Conservation (phyloP, 1,140 invertebrate species). For the Euwallacea similis region DNA sequence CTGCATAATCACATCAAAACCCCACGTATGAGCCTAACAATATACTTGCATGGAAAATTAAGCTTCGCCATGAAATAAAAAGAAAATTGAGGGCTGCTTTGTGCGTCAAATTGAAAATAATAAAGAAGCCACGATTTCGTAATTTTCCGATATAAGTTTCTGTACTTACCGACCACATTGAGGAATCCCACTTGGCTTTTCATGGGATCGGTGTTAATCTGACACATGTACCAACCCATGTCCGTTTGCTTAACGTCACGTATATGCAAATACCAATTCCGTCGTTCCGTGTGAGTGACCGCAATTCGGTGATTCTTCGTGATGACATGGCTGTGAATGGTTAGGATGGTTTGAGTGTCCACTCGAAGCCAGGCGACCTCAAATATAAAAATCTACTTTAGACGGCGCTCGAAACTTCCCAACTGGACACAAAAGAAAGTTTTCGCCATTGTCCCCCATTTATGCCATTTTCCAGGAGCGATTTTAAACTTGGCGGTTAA, state of each 20-base stretch:
- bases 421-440: no score
- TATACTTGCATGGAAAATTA: slow-evolving; percentile 3
- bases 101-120: neutral
- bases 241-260: slow-evolving; percentile 76
- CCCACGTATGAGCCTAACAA: neutral
- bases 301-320: slow-evolving; percentile 86
- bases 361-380: slow-evolving; percentile 90
- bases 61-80: neutral
- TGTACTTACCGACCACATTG: slow-evolving; percentile 79
- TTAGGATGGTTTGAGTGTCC: slow-evolving; percentile 90
- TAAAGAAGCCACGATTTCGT: neutral
- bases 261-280: slow-evolving; percentile 84
- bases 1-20: slow-evolving; percentile 4
- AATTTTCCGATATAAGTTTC: slow-evolving; percentile 1
- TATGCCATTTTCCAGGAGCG: no score
- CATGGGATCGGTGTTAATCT: slow-evolving; percentile 87
- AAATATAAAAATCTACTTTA: neutral
- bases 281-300: slow-evolving; percentile 82
- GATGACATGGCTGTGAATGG: slow-evolving; percentile 86
- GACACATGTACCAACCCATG: slow-evolving; percentile 86
- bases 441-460: no score
- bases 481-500: neutral
- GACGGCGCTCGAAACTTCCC: no score
- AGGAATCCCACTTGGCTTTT: slow-evolving; percentile 85
- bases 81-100: neutral